Evolutionary conservation across 2,888 invertebrate genomes (phyloP), one percentile per base, ranked within the genome.

Genomic region (Tachina grossa): DNA sequence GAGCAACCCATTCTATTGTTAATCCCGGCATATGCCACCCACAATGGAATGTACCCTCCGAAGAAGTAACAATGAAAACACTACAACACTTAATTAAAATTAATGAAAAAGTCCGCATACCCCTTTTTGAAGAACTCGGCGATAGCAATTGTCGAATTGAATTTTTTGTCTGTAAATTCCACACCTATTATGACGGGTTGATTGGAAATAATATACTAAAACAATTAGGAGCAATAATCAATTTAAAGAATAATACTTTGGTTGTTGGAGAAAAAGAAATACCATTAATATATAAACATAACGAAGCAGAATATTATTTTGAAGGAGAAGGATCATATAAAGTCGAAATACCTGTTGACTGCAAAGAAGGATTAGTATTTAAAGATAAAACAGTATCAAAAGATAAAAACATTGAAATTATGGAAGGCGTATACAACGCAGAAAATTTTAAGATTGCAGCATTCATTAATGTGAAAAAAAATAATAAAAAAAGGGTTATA

Each of bases 11-110:
- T 43, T 43, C 65, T 11, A 22, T 65, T 13, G 14, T 51, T 14
- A 68, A 39, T 14, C 51, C 51, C 10, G 39, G 31, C 9, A 51
- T 49, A 39, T 51, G 68, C 14, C 16, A 68, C 39, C 68, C 68
- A 31, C 49, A 68, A 16, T 68, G 51, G 51, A 45, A 57, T 5
- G 13, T 57, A 31, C 31, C 22, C 13, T 57, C 11, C 11, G 10
- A 57, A 10, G 31, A 31, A 31, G 11, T 57, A 9, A 57, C 9
- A 10, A 13, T 57, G 13, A 57, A 31, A 57, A 57, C 31, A 31
- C 31, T 57, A 31, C 57, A 22, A 13, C 39, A 59, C 22, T 1
- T 5, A 8, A 59, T 59, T 14, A 39, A 59, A 41, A 59, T n/a
- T 59, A 39, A 57, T 11, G 1, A 39, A 39, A 9, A 57, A 11